Percentiles rank a stretch among this genome's conserved stretches.
These are phyloP conservation scores for Xyrauchen texanus DNA, from an alignment of 2,113 vertebrate genomes.

Conservation along the genomic window DNA sequence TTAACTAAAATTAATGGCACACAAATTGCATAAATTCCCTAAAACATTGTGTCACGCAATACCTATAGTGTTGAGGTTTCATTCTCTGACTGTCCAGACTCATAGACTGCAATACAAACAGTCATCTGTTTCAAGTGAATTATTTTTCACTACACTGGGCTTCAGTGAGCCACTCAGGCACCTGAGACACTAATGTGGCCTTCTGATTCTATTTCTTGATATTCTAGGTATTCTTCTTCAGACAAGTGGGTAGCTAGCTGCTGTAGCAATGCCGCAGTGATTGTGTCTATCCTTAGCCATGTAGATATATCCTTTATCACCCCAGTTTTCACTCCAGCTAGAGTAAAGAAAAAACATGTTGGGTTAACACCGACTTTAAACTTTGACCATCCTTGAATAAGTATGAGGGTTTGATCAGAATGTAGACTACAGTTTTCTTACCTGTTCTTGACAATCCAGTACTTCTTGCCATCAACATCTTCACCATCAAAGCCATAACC, in stretches of 20 bases:
- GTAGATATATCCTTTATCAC: constrained; percentile 83
- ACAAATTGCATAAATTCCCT: constrained; percentile 57
- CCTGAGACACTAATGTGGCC: not conserved
- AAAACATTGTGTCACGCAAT: constrained; percentile 53
- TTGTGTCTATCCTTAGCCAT: constrained; percentile 88
- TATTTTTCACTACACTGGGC: not conserved
- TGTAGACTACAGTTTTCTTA: constrained; percentile 50
- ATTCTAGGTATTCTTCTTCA: constrained; percentile 57
- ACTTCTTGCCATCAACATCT: constrained; percentile 82
- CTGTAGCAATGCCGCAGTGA: constrained; percentile 88
- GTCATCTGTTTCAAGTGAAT: not conserved
- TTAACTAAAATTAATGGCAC: constrained; percentile 25
- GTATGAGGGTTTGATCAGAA: not conserved
- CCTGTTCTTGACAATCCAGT: constrained; percentile 97
- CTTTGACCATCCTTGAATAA: not conserved
- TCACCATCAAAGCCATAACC: constrained; percentile 83
- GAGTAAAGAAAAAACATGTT: constrained; percentile 29
- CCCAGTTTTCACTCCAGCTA: constrained; percentile 90
- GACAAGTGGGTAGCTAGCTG: constrained; percentile 87
- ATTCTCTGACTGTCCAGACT: constrained; percentile 8
- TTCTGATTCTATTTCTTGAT: not conserved
- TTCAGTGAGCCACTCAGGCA: not conserved
- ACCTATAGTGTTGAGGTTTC: not conserved
- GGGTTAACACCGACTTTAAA: not conserved
- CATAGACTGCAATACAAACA: not conserved